These are phyloP conservation scores for Dasyurus viverrinus DNA, from an alignment of 2,113 vertebrate genomes.

Conservation along the genomic window DNA sequence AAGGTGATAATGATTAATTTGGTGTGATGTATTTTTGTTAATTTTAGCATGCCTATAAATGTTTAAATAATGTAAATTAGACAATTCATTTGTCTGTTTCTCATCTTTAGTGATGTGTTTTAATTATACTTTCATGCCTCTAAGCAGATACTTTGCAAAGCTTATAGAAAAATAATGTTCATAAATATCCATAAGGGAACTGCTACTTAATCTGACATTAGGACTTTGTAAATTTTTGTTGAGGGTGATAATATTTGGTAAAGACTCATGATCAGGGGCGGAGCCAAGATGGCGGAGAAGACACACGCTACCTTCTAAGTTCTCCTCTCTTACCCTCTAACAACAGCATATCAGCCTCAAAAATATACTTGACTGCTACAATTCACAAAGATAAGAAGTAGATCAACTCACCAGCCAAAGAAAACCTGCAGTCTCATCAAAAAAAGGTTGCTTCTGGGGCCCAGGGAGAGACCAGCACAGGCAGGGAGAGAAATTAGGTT, in stretches of 20 bases:
- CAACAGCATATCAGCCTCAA: too few relatives aligned
- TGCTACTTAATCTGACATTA: not conserved
- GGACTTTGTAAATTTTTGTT: not conserved
- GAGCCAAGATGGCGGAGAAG: too few relatives aligned
- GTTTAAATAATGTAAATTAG: slow-evolving; percentile 81
- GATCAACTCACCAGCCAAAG: too few relatives aligned
- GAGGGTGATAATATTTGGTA: not conserved
- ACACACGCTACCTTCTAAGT: too few relatives aligned
- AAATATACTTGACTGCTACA: too few relatives aligned
- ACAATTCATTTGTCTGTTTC: slow-evolving; percentile 80
- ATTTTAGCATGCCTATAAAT: slow-evolving; percentile 75
- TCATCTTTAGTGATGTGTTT: slow-evolving; percentile 74
- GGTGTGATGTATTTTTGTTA: slow-evolving; percentile 70
- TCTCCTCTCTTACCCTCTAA: too few relatives aligned
- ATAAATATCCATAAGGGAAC: not conserved
- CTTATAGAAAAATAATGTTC: not conserved
- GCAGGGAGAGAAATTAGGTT: too few relatives aligned
- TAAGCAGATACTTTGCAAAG: not conserved
- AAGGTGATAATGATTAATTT: slow-evolving; percentile 73
- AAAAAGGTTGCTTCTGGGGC: too few relatives aligned
- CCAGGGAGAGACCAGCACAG: too few relatives aligned
- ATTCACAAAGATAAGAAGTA: too few relatives aligned
- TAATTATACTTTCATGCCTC: slow-evolving; percentile 70
- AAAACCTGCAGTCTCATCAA: too few relatives aligned
- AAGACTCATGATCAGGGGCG: not conserved